These are phyloP conservation scores for Procambarus virginalis DNA, from an alignment of 1,140 invertebrate species.

Conservation along the genomic window DNA sequence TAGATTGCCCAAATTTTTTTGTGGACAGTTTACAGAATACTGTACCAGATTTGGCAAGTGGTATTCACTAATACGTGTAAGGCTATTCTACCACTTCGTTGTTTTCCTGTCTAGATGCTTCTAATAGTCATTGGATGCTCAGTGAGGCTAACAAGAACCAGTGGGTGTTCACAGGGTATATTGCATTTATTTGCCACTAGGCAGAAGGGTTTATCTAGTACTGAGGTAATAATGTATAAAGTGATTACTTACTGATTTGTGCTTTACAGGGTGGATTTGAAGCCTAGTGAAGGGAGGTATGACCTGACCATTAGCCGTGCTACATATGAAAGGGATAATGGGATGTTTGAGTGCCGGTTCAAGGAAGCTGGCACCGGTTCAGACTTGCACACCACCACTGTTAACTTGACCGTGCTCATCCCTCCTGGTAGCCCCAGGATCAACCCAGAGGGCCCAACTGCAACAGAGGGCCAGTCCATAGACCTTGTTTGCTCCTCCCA, in stretches of 20 bases:
- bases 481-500: constrained; percentile 85
- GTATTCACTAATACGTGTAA: too few relatives aligned
- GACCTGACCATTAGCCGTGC: constrained; percentile 83
- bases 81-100: too few relatives aligned
- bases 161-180: too few relatives aligned
- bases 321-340: constrained; percentile 90
- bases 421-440: constrained; percentile 86
- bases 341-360: constrained; percentile 91
- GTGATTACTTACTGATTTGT: constrained; percentile 69
- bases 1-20: too few relatives aligned
- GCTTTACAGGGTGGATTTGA: constrained; percentile 81
- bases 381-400: constrained; percentile 87
- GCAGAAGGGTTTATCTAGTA: too few relatives aligned
- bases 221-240: not conserved
- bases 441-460: constrained; percentile 81
- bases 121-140: too few relatives aligned
- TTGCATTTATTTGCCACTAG: too few relatives aligned
- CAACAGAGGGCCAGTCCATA: constrained; percentile 83
- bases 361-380: constrained; percentile 88
- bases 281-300: constrained; percentile 86
- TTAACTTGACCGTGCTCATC: constrained; percentile 89
- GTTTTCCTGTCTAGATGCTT: too few relatives aligned
- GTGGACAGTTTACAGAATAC: too few relatives aligned
- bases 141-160: too few relatives aligned
- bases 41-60: too few relatives aligned